Evolutionary conservation across 1,140 invertebrate genomes (phyloP).

Genomic region (Amphibalanus amphitrite): DNA sequence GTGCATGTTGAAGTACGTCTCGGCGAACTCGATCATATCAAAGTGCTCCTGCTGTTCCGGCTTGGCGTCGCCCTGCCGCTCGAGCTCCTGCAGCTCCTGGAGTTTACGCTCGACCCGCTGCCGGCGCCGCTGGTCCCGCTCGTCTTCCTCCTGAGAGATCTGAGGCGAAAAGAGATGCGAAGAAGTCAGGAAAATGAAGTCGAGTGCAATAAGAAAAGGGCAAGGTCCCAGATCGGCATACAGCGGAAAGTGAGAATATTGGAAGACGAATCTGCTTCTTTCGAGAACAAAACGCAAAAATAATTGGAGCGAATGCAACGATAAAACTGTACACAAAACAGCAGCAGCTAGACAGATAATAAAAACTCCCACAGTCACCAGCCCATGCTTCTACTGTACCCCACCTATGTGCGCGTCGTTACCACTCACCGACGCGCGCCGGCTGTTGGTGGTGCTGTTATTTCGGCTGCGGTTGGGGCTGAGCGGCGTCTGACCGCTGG

Average conservation of each 20-base stretch:
- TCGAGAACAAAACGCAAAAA: too few relatives aligned
- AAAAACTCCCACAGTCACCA: too few relatives aligned
- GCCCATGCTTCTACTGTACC: too few relatives aligned
- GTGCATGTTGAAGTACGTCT: conserved; percentile 81
- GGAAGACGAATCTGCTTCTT: too few relatives aligned
- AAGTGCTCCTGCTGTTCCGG: conserved; percentile 40
- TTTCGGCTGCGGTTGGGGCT: background rate
- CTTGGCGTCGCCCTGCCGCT: conserved; percentile 35
- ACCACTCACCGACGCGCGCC: background rate
- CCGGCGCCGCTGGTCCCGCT: conserved; percentile 55
- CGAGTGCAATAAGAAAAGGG: too few relatives aligned
- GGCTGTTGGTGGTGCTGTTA: background rate
- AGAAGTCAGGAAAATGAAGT: too few relatives aligned
- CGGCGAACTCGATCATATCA: conserved; percentile 82
- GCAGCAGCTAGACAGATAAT: too few relatives aligned
- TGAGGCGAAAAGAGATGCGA: background rate
- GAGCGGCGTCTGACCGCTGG: background rate
- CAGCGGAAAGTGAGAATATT: too few relatives aligned
- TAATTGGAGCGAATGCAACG: too few relatives aligned
- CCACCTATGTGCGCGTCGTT: too few relatives aligned
- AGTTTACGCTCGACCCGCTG: conserved; percentile 67
- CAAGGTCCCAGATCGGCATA: too few relatives aligned
- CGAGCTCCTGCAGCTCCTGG: conserved; percentile 44
- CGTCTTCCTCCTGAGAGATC: conserved; percentile 25
- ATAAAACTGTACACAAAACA: too few relatives aligned